Evolutionary conservation across 2,797 vertebrate species (phyloP).

Genomic region (Periophthalmus magnuspinnatus): DNA sequence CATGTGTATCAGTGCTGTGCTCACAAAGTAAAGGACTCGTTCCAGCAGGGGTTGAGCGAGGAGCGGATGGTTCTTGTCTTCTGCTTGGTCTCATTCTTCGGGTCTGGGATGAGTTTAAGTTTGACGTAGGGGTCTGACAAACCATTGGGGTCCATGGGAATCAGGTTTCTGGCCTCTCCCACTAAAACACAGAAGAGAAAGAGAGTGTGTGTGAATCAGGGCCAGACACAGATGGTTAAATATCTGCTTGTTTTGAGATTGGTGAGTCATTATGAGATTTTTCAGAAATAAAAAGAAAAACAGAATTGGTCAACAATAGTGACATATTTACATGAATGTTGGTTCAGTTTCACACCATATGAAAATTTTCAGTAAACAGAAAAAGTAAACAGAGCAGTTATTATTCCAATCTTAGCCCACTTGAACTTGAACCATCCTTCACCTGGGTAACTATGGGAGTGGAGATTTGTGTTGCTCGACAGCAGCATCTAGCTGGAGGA

Average conservation of each 20-base stretch:
- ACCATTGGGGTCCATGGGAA: slow-evolving; percentile 98
- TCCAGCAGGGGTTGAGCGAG: slow-evolving; percentile 95
- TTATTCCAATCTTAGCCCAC: no score
- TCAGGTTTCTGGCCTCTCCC: slow-evolving; percentile 93
- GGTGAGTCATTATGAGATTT: slow-evolving; percentile 26
- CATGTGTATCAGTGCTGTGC: slow-evolving; percentile 45
- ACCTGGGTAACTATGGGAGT: no score
- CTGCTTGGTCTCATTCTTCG: slow-evolving; percentile 96
- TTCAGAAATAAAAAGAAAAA: slow-evolving; percentile 4
- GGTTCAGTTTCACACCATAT: not conserved
- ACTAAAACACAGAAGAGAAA: slow-evolving; percentile 73
- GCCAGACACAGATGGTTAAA: slow-evolving; percentile 9
- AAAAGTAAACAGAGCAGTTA: not conserved
- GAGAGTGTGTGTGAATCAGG: not conserved
- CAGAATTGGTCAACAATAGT: not conserved
- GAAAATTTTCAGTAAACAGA: not conserved
- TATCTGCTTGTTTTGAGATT: slow-evolving; percentile 1
- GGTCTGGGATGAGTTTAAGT: slow-evolving; percentile 96
- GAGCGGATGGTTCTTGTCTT: slow-evolving; percentile 97
- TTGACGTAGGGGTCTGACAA: slow-evolving; percentile 97
- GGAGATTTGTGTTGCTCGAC: no score
- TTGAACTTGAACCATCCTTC: no score
- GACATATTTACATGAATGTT: not conserved
- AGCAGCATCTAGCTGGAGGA: no score
- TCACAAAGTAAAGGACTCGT: slow-evolving; percentile 94